These are phyloP conservation scores for Epizoanthus scotinus DNA, from an alignment of 92 coral and sea anemone genomes.

Conservation along the genomic window DNA sequence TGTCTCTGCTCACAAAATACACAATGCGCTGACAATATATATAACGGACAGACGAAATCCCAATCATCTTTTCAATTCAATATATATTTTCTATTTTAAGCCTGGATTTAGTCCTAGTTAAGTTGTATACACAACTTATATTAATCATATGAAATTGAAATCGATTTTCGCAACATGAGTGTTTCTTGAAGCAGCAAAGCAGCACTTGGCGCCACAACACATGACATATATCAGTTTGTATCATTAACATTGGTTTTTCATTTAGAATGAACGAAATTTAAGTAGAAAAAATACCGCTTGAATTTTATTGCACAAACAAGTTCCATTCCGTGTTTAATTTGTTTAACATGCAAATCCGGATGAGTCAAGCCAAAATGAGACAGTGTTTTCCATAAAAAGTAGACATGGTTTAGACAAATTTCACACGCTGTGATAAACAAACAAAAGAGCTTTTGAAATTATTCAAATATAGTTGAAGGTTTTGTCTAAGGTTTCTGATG, in stretches of 20 bases:
- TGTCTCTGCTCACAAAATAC: conserved; percentile 4
- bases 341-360: conserved; percentile 25
- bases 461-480: conserved; percentile 22
- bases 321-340: not conserved
- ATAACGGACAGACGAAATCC: conserved; percentile 14
- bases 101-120: not conserved
- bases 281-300: not conserved
- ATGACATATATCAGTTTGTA: not conserved
- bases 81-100: not conserved
- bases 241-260: conserved; percentile 8
- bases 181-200: not conserved
- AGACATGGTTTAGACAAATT: conserved; percentile 84
- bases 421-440: conserved; percentile 79
- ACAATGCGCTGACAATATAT: not conserved
- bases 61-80: conserved; percentile 7
- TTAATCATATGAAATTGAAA: not conserved
- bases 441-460: conserved; percentile 54
- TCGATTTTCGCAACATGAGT: conserved; percentile 1
- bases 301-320: not conserved
- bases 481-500: conserved; percentile 3
- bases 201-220: not conserved
- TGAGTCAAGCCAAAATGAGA: conserved; percentile 41
- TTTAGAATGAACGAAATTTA: not conserved
- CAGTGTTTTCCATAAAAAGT: conserved; percentile 93
- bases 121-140: conserved; percentile 4